Percentiles rank a stretch among this genome's conserved stretches.
Conservation (phyloP, 1,140 invertebrate species). For the Ips nitidus region DNA sequence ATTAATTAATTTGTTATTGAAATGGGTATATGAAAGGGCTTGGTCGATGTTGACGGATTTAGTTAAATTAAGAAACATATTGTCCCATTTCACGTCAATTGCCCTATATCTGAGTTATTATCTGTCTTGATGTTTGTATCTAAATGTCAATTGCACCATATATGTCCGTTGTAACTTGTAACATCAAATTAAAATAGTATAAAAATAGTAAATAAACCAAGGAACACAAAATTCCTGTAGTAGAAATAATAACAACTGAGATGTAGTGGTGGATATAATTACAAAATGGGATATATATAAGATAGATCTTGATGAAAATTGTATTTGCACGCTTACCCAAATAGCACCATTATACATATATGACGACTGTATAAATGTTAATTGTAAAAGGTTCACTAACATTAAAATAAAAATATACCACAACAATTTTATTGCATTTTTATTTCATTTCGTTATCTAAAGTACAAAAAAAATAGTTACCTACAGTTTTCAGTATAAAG, state of each 20-base stretch:
- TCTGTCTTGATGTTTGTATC: slow-evolving; percentile 13
- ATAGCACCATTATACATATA: slow-evolving; percentile 33
- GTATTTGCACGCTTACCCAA: slow-evolving; percentile 37
- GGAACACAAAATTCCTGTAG: neutral
- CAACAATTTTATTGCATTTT: slow-evolving; percentile 5
- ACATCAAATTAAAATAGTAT: neutral
- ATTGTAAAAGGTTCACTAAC: slow-evolving; percentile 33
- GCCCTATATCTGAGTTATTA: slow-evolving; percentile 22
- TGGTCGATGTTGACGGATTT: neutral
- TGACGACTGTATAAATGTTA: slow-evolving; percentile 37
- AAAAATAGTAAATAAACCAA: neutral
- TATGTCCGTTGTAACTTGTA: slow-evolving; percentile 15
- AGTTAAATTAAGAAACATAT: slow-evolving; percentile 14
- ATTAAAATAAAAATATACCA: slow-evolving; percentile 30
- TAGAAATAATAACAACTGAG: slow-evolving; percentile 20
- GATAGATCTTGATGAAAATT: slow-evolving; percentile 32
- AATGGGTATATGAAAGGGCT: too few relatives aligned
- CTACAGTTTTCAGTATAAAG: too few relatives aligned
- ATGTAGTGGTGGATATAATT: slow-evolving; percentile 18
- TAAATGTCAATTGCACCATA: slow-evolving; percentile 21
- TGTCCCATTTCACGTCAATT: slow-evolving; percentile 25
- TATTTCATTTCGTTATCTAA: too few relatives aligned
- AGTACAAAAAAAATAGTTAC: too few relatives aligned
- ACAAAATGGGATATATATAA: slow-evolving; percentile 28
- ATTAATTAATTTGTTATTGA: too few relatives aligned